phyloP scores from a whole-genome alignment of 2,888 invertebrate genomes.

The Idaea aversata region DNA sequence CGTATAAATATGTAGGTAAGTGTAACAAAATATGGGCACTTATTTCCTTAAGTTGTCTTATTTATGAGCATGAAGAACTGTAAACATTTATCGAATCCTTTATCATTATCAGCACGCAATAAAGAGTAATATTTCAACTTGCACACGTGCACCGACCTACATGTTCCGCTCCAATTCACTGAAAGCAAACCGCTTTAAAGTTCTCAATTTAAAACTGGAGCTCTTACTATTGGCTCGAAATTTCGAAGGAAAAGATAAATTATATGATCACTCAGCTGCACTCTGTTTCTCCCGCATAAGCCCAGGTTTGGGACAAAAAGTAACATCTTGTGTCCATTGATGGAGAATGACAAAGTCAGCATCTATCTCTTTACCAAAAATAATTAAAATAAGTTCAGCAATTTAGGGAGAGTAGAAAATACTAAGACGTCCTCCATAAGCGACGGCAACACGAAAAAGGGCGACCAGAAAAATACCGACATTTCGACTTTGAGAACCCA shows the following conservation, averaged over 20 bases:
- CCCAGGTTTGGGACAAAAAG: neutral
- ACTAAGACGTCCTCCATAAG: too few species aligned
- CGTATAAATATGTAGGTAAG: too few species aligned
- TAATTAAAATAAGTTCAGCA: too few species aligned
- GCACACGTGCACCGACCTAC: constrained; percentile 4
- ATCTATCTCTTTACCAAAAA: too few species aligned
- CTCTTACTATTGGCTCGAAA: neutral
- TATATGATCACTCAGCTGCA: neutral
- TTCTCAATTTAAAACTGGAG: neutral
- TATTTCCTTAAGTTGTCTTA: neutral
- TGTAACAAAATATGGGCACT: too few species aligned
- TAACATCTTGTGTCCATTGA: too few species aligned
- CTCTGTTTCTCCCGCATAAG: neutral
- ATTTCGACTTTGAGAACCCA: too few species aligned
- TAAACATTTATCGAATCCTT: neutral
- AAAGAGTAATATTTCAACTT: neutral
- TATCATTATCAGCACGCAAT: neutral
- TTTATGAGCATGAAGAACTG: neutral
- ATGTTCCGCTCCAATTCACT: constrained; percentile 3
- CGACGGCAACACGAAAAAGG: too few species aligned
- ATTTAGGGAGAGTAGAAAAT: too few species aligned
- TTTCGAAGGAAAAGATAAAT: neutral
- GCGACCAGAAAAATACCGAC: too few species aligned
- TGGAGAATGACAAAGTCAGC: too few species aligned
- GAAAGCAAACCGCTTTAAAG: neutral